A percentile compares a stretch with the other conserved stretches of the same genome.
phyloP scores from a whole-genome alignment of 1,140 invertebrate genomes.

The Drosophila tristis region DNA sequence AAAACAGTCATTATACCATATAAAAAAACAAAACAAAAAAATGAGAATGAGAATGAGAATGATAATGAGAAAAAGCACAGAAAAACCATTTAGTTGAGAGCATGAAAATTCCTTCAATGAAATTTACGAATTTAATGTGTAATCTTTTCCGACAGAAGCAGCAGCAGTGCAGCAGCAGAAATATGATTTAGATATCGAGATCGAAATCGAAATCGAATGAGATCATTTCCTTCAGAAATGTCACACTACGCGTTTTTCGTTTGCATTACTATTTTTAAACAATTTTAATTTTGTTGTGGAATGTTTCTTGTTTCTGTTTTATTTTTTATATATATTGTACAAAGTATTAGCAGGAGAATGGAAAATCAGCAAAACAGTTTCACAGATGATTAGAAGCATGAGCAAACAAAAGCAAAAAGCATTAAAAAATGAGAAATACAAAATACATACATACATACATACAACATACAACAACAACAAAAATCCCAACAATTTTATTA shows the following conservation, averaged over 20 bases:
- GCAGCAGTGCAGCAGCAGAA: slow-evolving; percentile 38
- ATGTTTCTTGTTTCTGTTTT: slow-evolving; percentile 52
- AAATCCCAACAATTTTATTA: slow-evolving; percentile 82
- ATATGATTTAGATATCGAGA: background rate
- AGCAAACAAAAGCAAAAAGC: slow-evolving; percentile 64
- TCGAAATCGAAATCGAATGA: too few relatives aligned
- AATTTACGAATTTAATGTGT: slow-evolving; percentile 81
- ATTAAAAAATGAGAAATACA: slow-evolving; percentile 46
- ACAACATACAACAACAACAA: slow-evolving; percentile 13
- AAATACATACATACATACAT: slow-evolving; percentile 24
- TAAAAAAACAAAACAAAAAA: slow-evolving; percentile 28
- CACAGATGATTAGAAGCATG: slow-evolving; percentile 38
- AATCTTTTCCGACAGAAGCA: slow-evolving; percentile 54
- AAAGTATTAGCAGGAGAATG: slow-evolving; percentile 61
- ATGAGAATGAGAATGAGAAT: background rate
- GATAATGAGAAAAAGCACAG: slow-evolving; percentile 3
- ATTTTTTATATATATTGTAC: slow-evolving; percentile 43
- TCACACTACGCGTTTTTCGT: slow-evolving; percentile 18
- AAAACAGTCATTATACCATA: slow-evolving; percentile 80
- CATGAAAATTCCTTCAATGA: slow-evolving; percentile 79
- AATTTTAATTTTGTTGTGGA: slow-evolving; percentile 45
- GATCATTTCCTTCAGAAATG: too few relatives aligned
- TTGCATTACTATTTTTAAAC: slow-evolving; percentile 12
- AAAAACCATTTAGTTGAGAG: slow-evolving; percentile 61
- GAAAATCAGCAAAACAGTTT: slow-evolving; percentile 35